Evolutionary conservation across 2,888 invertebrate genomes (phyloP).

Genomic region (Sylvicola cinctus): DNA sequence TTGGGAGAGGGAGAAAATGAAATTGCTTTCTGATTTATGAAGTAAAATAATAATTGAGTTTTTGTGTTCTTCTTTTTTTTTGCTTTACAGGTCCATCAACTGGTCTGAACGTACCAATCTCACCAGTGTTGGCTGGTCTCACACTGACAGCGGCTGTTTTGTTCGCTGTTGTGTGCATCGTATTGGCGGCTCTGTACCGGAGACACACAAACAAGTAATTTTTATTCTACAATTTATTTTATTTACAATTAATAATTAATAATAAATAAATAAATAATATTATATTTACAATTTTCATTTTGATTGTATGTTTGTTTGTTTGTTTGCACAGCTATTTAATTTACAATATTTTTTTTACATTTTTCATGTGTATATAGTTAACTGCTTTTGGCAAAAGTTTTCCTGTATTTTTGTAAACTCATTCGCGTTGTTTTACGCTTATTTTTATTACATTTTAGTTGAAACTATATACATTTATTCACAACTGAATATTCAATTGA

Average conservation of each 20-base stretch:
- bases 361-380: no score
- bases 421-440: no score
- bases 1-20: conserved; percentile 4
- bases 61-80: conserved; percentile 2
- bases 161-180: conserved; percentile 55
- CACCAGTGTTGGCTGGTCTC: conserved; percentile 54
- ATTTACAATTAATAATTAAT: no score
- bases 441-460: no score
- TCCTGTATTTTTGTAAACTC: no score
- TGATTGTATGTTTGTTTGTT: no score
- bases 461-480: no score
- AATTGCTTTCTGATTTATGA: no score
- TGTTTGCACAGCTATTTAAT: no score
- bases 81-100: conserved; percentile 34
- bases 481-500: no score
- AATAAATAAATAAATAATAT: not conserved
- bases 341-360: no score
- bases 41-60: not conserved
- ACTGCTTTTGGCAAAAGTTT: no score
- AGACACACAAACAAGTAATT: conserved; percentile 28
- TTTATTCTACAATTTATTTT: not conserved
- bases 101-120: conserved; percentile 41
- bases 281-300: not conserved
- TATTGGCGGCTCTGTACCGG: conserved; percentile 51
- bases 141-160: conserved; percentile 56